A percentile compares a stretch with the other conserved stretches of the same genome.
phyloP scores from a whole-genome alignment of 2,888 invertebrate genomes.

The Pyrrhopygopsis socrates region DNA sequence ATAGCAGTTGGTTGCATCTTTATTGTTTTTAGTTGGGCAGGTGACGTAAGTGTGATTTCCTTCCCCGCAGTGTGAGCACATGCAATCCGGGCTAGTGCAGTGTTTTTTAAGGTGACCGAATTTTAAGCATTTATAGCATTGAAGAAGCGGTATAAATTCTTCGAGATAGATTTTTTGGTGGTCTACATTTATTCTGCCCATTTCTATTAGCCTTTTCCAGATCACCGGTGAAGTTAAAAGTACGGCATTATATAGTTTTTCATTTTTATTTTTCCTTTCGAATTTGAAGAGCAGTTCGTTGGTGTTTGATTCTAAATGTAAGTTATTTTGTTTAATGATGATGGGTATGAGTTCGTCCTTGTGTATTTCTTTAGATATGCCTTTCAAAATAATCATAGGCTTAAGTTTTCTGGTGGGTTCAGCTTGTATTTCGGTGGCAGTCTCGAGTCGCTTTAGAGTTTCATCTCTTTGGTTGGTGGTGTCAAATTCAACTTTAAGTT shows the following conservation, averaged over 20 bases:
- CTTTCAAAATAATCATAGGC: background rate
- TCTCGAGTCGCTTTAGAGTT: background rate
- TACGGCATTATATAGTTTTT: no score
- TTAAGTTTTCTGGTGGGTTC: background rate
- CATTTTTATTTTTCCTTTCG: background rate
- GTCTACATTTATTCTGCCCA: background rate
- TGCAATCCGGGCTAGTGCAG: background rate
- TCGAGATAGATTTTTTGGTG: background rate
- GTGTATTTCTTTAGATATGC: background rate
- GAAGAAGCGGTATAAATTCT: no score
- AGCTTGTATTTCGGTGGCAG: background rate
- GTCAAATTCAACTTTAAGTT: background rate
- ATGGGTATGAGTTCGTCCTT: background rate
- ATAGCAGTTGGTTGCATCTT: background rate
- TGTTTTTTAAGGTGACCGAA: background rate
- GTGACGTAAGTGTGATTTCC: background rate
- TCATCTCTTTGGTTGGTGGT: background rate
- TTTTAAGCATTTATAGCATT: background rate
- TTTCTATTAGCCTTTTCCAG: background rate
- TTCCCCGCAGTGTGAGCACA: background rate
- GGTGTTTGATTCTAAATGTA: background rate
- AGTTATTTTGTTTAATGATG: background rate
- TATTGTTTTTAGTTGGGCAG: background rate
- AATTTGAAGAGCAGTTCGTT: background rate
- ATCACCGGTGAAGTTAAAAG: no score